Conservation (phyloP, 2,888 invertebrate species). For the Cataglyphis rosenhaueri region DNA sequence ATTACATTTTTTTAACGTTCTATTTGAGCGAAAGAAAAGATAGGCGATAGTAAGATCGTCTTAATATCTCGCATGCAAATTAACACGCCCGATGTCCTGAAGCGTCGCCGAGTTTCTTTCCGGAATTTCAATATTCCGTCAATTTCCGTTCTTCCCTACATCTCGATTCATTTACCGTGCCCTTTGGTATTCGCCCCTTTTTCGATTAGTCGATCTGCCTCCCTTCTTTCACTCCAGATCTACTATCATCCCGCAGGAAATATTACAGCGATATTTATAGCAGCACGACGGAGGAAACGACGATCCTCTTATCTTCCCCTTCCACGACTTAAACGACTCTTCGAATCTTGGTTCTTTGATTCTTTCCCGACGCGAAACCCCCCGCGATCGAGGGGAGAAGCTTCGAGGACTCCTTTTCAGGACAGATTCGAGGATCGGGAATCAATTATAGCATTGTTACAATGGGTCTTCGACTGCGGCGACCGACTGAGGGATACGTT, state of each 20-base stretch:
- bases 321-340: constrained; percentile 60
- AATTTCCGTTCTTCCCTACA: constrained; percentile 60
- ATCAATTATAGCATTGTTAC: constrained; percentile 67
- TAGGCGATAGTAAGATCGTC: background rate
- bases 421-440: constrained; percentile 44
- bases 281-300: constrained; percentile 58
- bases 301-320: constrained; percentile 62
- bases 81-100: constrained; percentile 19
- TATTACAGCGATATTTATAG: constrained; percentile 68
- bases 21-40: background rate
- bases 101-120: constrained; percentile 40
- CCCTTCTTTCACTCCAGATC: constrained; percentile 11
- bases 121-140: constrained; percentile 76
- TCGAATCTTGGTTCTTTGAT: constrained; percentile 56
- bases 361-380: constrained; percentile 8
- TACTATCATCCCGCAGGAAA: constrained; percentile 54
- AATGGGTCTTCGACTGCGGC: constrained; percentile 25
- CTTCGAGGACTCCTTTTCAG: constrained; percentile 30
- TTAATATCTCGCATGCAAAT: background rate
- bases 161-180: constrained; percentile 15
- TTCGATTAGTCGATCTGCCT: constrained; percentile 57
- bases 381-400: background rate
- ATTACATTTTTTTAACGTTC: background rate
- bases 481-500: background rate
- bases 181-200: constrained; percentile 25